Conservation (phyloP, 2,797 vertebrate genomes). For the Lithobates pipiens region DNA sequence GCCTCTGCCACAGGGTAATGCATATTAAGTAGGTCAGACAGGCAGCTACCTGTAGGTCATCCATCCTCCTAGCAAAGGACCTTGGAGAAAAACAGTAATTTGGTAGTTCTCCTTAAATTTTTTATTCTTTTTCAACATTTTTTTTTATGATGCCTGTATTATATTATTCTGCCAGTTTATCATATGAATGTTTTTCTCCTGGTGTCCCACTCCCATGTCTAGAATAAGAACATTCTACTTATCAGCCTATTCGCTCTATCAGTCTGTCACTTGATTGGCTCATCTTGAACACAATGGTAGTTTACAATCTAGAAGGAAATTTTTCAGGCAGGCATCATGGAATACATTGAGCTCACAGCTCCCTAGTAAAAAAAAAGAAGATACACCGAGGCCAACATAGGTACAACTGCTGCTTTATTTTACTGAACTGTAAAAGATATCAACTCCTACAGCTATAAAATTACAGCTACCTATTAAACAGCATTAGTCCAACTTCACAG, state of each 20-base stretch:
- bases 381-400: not conserved
- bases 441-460: not conserved
- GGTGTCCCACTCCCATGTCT: conserved; percentile 17
- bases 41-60: no score
- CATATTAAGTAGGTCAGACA: no score
- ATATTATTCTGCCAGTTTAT: not conserved
- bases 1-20: no score
- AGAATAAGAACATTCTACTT: conserved; percentile 33
- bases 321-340: conserved; percentile 13
- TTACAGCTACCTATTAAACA: conserved; percentile 9
- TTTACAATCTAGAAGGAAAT: not conserved
- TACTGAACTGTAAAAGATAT: conserved; percentile 13
- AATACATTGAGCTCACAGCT: not conserved
- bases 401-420: conserved; percentile 2
- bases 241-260: not conserved
- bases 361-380: not conserved
- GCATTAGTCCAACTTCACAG: conserved; percentile 27
- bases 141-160: not conserved
- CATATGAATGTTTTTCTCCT: not conserved
- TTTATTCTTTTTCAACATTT: not conserved
- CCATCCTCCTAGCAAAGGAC: no score
- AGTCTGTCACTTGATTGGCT: not conserved
- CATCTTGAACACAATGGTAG: not conserved
- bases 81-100: not conserved
- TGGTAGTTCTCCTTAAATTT: not conserved